Base-by-base conservation (phyloP, 2,113 vertebrate genomes). In the Gobio gobio region DNA sequence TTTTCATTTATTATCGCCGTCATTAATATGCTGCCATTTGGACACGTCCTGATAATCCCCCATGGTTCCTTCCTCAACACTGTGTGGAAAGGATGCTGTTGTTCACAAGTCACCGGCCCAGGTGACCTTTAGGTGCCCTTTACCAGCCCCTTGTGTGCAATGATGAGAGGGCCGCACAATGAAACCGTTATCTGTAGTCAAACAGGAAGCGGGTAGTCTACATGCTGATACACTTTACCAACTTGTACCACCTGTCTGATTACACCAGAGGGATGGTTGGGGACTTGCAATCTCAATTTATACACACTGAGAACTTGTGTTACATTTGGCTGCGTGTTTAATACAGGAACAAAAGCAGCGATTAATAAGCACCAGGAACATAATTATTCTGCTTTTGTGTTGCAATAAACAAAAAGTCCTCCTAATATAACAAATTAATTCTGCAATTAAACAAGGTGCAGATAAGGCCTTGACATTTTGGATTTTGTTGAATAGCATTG, bases 41-140 rank as follows among this genome's bases (percentile, higher is more conserved):
- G 33, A 54, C 77, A 49, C 20, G 18, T 33, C 61, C 77, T 75
- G 77, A 87, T 84, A 84, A 82, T 84, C 85, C 40, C 58, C 76
- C 36, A n/a, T 56, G 47, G 85, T 82, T 45, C 64, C 59, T 59
- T 82, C 58, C 51, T 77, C 83, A 86, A 89, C 88, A 77, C 26
- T 84, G 85, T 22, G 24, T 68, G 56, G 85, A 79, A 87, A 51
- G 26, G 84, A 91, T 90, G 86, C 87, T 86, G 82, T 87, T 83
- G 26, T 82, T 87, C 54, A 87, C 51, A 89, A 89, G 86, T 80
- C 72, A 61, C 87, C 88, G 91, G 90, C 91, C 90, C 91, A 83
- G 83, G 68, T 90, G 91, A 92, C 93, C 92, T 93, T 93, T 93
- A 56, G 64, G 33, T 93, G 92, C 93, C 93, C 93, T 94, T 94